Conservation (phyloP, 2,888 invertebrate species). For the Achlya flavicornis region DNA sequence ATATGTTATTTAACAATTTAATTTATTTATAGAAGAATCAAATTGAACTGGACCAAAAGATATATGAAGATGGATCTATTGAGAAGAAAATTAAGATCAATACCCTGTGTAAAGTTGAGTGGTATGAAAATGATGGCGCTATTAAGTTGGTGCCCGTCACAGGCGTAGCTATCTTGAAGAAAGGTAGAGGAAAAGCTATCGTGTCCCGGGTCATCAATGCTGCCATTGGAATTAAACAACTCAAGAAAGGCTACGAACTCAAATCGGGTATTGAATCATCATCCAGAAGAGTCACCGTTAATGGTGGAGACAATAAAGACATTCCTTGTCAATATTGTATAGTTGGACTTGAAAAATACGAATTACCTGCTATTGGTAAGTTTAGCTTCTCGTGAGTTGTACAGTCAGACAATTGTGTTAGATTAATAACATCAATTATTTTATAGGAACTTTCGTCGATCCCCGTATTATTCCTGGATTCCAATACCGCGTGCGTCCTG, state of each 20-base stretch:
- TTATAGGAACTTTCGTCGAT: constrained; percentile 88
- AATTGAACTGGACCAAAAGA: constrained; percentile 75
- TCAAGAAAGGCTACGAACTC: constrained; percentile 84
- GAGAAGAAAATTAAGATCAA: constrained; percentile 86
- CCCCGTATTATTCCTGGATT: constrained; percentile 89
- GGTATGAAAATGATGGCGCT: constrained; percentile 86
- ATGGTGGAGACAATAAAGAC: constrained; percentile 85
- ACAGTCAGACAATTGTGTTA: constrained; percentile 10
- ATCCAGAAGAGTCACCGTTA: constrained; percentile 85
- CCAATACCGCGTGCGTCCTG: constrained; percentile 87
- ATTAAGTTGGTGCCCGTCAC: constrained; percentile 84
- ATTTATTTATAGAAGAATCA: constrained; percentile 71
- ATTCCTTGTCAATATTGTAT: constrained; percentile 87
- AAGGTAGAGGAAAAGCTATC: constrained; percentile 77
- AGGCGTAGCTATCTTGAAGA: constrained; percentile 83
- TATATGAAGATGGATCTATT: constrained; percentile 73
- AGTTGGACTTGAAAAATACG: constrained; percentile 86
- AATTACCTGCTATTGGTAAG: constrained; percentile 88
- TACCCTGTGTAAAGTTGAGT: constrained; percentile 87
- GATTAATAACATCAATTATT: constrained; percentile 13
- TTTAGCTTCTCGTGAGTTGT: constrained; percentile 20
- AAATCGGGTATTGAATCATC: constrained; percentile 86
- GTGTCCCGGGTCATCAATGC: constrained; percentile 84
- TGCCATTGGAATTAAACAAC: constrained; percentile 81
- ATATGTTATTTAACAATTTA: neutral